Base-by-base conservation (phyloP, 2,888 invertebrate genomes). In the Daptonema setosum region DNA sequence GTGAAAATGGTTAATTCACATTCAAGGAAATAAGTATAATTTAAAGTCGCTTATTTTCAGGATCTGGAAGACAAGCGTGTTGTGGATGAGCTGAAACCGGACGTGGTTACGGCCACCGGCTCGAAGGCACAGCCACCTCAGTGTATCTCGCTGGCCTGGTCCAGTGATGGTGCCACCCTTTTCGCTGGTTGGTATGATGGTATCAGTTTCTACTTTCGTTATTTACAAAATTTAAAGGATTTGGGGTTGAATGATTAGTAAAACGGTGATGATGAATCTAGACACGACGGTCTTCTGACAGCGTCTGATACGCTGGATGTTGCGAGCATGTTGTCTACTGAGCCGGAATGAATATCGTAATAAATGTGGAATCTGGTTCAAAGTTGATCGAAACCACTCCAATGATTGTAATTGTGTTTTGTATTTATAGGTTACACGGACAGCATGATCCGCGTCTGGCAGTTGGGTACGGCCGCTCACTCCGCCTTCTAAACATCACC, bases 61-160 rank as follows among this genome's bases (percentile, higher is more conserved):
- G 95, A 99, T 78, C 79, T 97, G 75, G 95, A 97, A 77, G 90
- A 87, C 77, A 97, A 97, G 79, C 87, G 90, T 73, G 87, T 93
- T 80, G 93, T 97, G 64, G 95, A 97, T 74, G 95, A 97, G 75
- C 80, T 97, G 63, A 82, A 83, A 70, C 88, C 91, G n/a, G 95
- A 95, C 71, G 85, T 93, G 65, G 83, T 88, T 60, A 79, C 80
- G 68, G 77, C 78, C 28, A 78, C 81, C 57, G 61, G 55, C 53
- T 61, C 66, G 55, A 88, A 88, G 75, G 81, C 85, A 54, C 87
- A 87, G 69, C 87, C 87, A 64, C 91, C 95, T 52, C 86, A 88
- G 73, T 97, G 97, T 75, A 79, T 90, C 64, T 95, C 68, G 50
- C 61, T 64, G 68, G 91, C 95, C 26, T 99, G 97, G 97, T 95